Conservation (phyloP, 2,113 vertebrate genomes). For the Casuarius casuarius region DNA sequence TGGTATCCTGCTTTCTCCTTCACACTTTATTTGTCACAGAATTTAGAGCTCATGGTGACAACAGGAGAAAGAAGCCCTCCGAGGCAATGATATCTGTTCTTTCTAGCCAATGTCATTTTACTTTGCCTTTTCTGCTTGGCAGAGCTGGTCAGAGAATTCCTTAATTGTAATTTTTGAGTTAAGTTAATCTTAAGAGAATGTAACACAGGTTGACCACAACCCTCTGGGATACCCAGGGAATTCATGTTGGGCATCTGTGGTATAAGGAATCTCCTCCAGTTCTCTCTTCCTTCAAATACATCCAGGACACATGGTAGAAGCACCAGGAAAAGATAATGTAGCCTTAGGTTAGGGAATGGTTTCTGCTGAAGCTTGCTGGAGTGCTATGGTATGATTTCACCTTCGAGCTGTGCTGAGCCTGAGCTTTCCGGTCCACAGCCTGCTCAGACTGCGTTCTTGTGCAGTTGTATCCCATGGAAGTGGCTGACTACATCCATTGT, state of each 20-base stretch:
- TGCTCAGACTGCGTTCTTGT: no score
- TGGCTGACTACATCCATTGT: not conserved
- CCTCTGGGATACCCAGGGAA: not conserved
- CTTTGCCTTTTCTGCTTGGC: not conserved
- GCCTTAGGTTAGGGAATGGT: no score
- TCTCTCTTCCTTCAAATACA: no score
- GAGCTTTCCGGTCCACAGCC: no score
- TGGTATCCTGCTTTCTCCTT: slow-evolving; percentile 12
- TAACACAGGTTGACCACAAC: not conserved
- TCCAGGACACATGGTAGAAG: no score
- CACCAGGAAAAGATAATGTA: no score
- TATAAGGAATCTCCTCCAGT: not conserved
- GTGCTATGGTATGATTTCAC: no score
- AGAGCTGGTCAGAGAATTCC: not conserved
- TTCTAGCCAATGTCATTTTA: not conserved
- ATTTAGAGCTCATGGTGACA: not conserved
- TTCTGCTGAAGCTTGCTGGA: no score
- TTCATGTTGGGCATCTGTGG: not conserved
- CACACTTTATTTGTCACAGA: slow-evolving; percentile 1
- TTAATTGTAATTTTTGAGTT: no score
- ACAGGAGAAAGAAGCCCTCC: not conserved
- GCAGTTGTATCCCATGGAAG: not conserved
- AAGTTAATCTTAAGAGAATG: not conserved
- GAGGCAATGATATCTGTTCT: not conserved
- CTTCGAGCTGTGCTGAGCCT: no score